A percentile compares a stretch with the other conserved stretches of the same genome.
Conservation (phyloP, 2,113 vertebrate species). For the Ophiodon elongatus region DNA sequence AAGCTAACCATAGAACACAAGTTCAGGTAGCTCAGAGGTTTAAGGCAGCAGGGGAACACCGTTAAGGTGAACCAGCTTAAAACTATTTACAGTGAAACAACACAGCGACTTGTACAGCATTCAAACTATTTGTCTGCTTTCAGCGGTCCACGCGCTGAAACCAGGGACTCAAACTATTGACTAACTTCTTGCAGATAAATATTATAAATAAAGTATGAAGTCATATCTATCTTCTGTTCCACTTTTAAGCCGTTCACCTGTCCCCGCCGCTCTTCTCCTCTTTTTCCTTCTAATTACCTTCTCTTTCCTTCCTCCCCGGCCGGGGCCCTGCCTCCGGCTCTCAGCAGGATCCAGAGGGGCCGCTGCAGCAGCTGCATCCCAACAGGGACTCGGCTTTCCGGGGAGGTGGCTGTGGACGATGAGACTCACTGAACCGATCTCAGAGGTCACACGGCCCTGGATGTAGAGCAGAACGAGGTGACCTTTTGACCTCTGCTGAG, state of each 20-base stretch:
- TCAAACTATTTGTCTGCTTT: background rate
- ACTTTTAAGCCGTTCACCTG: background rate
- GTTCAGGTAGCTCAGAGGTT: background rate
- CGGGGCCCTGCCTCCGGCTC: slow-evolving; percentile 10
- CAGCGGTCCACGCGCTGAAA: no score
- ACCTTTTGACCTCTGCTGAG: background rate
- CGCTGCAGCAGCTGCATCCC: slow-evolving; percentile 25
- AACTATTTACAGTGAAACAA: background rate
- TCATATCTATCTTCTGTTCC: background rate
- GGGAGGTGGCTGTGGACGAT: background rate
- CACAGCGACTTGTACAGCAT: background rate
- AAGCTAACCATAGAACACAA: no score
- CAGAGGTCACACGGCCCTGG: background rate
- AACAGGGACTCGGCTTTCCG: slow-evolving; percentile 11
- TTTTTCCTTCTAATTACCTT: slow-evolving; percentile 18
- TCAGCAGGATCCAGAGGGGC: slow-evolving; percentile 17
- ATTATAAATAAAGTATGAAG: background rate
- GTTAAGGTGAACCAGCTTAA: background rate
- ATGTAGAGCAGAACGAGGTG: background rate
- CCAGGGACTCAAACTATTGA: background rate
- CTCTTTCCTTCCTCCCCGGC: background rate
- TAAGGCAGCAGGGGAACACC: background rate
- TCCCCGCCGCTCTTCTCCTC: background rate
- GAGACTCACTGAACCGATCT: slow-evolving; percentile 3
- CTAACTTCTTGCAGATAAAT: background rate